A percentile compares a stretch with the other conserved stretches of the same genome.
Evolutionary conservation across 1,140 invertebrate species (phyloP).

Genomic region (Lepidostoma basale): DNA sequence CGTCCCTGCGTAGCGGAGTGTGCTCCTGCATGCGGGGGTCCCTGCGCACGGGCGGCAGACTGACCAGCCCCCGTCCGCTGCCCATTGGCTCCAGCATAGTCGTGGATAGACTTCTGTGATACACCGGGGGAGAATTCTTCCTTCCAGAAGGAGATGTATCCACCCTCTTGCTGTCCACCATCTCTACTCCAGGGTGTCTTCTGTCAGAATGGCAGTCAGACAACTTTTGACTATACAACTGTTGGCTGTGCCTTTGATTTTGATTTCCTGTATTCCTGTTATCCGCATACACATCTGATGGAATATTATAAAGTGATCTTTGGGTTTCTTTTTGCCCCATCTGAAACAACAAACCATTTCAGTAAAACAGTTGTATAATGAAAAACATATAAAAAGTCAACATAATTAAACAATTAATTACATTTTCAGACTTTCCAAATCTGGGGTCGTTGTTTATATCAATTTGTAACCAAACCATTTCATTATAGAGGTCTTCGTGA

Average conservation of each 20-base stretch:
- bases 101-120: conserved; percentile 57
- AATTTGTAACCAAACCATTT: conserved; percentile 54
- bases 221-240: conserved; percentile 13
- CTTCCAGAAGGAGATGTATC: conserved; percentile 34
- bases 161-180: not conserved
- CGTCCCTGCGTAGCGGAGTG: conserved; percentile 15
- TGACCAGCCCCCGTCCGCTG: conserved; percentile 48
- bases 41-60: conserved; percentile 58
- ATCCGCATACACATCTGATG: conserved; percentile 29
- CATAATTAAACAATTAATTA: not conserved
- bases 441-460: conserved; percentile 45
- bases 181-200: not conserved
- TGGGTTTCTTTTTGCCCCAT: conserved; percentile 31
- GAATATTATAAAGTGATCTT: conserved; percentile 28
- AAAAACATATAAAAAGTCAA: not conserved
- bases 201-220: conserved; percentile 30
- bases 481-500: conserved; percentile 55
- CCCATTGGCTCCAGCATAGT: conserved; percentile 52
- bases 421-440: not conserved
- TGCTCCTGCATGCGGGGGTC: conserved; percentile 53
- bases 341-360: not conserved
- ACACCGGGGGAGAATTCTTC: conserved; percentile 54
- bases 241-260: conserved; percentile 25
- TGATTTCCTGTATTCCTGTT: conserved; percentile 23
- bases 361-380: not conserved